Percentiles rank a stretch among this genome's conserved stretches.
Evolutionary conservation across 2,113 vertebrate genomes (phyloP).

Genomic region (Pavo muticus): DNA sequence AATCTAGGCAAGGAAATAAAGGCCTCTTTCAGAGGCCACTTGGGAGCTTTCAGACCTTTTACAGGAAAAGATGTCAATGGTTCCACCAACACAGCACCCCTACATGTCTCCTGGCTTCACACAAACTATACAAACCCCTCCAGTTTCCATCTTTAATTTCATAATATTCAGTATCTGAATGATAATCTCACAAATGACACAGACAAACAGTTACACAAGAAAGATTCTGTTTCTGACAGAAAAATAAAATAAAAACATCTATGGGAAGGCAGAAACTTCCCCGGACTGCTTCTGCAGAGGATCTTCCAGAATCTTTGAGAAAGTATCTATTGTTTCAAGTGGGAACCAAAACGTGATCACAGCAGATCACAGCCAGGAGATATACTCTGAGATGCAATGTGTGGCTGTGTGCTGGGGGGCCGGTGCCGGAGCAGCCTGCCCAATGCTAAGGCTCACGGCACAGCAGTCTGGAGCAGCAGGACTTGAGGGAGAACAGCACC

Average conservation of each 20-base stretch:
- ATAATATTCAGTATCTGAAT: neutral
- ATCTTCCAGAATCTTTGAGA: neutral
- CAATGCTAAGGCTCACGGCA: accelerated
- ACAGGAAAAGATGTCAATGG: neutral
- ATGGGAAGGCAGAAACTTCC: neutral
- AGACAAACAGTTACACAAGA: neutral
- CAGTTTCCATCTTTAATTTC: neutral
- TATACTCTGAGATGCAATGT: neutral
- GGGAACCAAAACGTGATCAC: neutral
- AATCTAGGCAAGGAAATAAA: neutral
- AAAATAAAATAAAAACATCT: neutral
- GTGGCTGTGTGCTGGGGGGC: too few relatives aligned
- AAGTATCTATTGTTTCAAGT: neutral
- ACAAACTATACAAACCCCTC: neutral
- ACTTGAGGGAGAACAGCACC: neutral
- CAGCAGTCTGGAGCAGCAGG: neutral
- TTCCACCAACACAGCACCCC: neutral
- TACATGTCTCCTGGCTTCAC: neutral
- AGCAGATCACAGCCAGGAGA: neutral
- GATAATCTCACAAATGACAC: neutral
- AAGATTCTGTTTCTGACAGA: neutral
- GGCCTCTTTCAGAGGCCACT: neutral
- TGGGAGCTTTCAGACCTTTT: neutral
- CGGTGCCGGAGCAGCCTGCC: neutral
- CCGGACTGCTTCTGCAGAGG: neutral